Percentiles rank a stretch among this genome's conserved stretches.
phyloP scores from a whole-genome alignment of 2,113 vertebrate species.

The Pardalotus punctatus region DNA sequence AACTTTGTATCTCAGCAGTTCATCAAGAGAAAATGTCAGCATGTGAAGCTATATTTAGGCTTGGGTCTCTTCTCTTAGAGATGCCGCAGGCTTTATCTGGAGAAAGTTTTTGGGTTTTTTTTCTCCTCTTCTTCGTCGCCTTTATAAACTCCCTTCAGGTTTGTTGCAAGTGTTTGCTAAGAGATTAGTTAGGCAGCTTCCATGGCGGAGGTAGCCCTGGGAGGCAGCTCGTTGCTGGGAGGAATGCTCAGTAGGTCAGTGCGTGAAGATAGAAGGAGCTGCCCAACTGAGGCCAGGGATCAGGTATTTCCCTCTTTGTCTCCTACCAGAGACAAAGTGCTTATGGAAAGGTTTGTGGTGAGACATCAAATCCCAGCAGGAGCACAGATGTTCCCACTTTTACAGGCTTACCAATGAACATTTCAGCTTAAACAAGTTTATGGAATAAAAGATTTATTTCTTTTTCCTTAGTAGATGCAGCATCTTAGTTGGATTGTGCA shows the following conservation, averaged over 20 bases:
- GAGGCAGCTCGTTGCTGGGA: slow-evolving; percentile 75
- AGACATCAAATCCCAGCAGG: slow-evolving; percentile 73
- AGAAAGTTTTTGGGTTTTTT: neutral
- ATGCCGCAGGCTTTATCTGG: neutral
- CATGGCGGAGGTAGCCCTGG: slow-evolving; percentile 85
- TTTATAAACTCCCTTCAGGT: slow-evolving; percentile 77
- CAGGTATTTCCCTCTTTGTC: slow-evolving; percentile 84
- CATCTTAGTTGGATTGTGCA: slow-evolving; percentile 32
- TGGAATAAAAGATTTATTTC: slow-evolving; percentile 35
- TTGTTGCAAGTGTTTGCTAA: slow-evolving; percentile 86
- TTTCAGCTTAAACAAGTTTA: slow-evolving; percentile 67
- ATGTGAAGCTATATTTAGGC: slow-evolving; percentile 17
- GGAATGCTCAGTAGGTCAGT: slow-evolving; percentile 84
- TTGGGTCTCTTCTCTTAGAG: neutral
- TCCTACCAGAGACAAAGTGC: slow-evolving; percentile 78
- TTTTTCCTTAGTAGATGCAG: slow-evolving; percentile 7
- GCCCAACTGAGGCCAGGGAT: slow-evolving; percentile 72
- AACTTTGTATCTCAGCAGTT: slow-evolving; percentile 12
- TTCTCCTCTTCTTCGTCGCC: neutral
- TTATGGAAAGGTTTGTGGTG: slow-evolving; percentile 79
- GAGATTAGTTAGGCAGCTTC: slow-evolving; percentile 86
- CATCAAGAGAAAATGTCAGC: neutral
- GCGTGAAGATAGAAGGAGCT: slow-evolving; percentile 68
- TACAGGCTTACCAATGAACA: slow-evolving; percentile 62
- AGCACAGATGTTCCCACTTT: slow-evolving; percentile 70